Percentiles rank a stretch among this genome's conserved stretches.
Evolutionary conservation across 35 echinoderm and acorn worm genomes (phyloP).

Genomic region (Ophiothrix spiculata): DNA sequence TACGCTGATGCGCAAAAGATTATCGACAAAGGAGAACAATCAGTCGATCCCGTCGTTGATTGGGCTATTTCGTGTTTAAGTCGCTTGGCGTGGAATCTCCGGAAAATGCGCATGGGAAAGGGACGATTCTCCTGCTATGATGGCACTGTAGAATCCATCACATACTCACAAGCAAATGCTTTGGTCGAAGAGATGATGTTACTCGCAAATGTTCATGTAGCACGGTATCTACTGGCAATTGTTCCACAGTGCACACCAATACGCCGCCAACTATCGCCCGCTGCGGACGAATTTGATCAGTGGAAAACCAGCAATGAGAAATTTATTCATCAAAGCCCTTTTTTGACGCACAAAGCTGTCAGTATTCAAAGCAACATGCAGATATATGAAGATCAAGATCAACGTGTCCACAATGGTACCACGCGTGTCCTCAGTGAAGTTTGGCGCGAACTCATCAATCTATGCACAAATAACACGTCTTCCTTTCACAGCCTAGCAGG

Average conservation of each 20-base stretch:
- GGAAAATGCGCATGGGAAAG: slow-evolving; percentile 16
- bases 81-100: slow-evolving; percentile 23
- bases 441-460: not conserved
- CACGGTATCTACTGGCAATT: slow-evolving; percentile 16
- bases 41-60: not conserved
- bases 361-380: slow-evolving; percentile 20
- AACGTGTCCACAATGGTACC: not conserved
- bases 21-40: not conserved
- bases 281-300: slow-evolving; percentile 27
- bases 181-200: slow-evolving; percentile 72
- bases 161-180: slow-evolving; percentile 29
- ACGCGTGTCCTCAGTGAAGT: not conserved
- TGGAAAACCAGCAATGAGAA: slow-evolving; percentile 34
- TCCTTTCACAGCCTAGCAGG: slow-evolving; percentile 6
- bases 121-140: slow-evolving; percentile 28
- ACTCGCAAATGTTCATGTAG: slow-evolving; percentile 55
- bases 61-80: slow-evolving; percentile 17
- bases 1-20: slow-evolving; percentile 57
- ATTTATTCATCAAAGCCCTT: too few species aligned
- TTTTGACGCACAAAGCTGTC: too few species aligned
- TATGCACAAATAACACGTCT: not conserved
- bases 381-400: not conserved
- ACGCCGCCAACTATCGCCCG: slow-evolving; percentile 65
- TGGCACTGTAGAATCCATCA: slow-evolving; percentile 12
- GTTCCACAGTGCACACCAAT: slow-evolving; percentile 51